These are phyloP conservation scores for Lagopus leucura DNA, from an alignment of 2,113 vertebrate genomes.

Conservation along the genomic window DNA sequence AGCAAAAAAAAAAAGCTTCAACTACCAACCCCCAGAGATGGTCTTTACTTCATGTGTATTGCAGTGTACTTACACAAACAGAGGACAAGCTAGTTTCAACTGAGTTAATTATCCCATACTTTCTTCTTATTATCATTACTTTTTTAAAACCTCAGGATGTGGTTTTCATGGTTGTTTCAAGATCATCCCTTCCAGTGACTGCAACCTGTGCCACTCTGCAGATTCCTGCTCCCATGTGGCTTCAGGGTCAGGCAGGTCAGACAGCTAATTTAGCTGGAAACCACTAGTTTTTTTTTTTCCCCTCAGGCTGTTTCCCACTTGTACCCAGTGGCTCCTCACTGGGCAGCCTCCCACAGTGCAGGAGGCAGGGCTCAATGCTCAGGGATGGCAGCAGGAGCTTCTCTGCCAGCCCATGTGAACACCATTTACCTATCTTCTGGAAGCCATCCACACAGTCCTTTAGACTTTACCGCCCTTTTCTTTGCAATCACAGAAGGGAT, in stretches of 20 bases:
- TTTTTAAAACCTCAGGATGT: conserved; percentile 14
- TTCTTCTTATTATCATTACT: background rate
- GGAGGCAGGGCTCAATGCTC: background rate
- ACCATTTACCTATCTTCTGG: background rate
- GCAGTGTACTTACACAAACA: background rate
- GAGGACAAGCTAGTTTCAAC: background rate
- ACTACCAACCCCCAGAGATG: background rate
- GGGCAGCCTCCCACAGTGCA: rapidly evolving
- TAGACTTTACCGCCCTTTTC: background rate
- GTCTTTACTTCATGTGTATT: background rate
- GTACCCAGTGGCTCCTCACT: background rate
- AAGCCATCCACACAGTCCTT: background rate
- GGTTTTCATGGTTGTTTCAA: conserved; percentile 47
- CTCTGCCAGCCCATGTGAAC: rapidly evolving
- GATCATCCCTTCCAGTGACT: background rate
- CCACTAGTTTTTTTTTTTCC: background rate
- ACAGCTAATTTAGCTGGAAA: background rate
- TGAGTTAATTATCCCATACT: background rate
- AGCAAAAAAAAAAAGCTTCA: background rate
- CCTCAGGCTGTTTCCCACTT: background rate
- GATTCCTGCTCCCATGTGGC: background rate
- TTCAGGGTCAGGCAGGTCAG: background rate
- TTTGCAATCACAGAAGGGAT: background rate
- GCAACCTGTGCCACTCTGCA: background rate
- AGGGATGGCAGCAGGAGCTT: background rate